Conservation (phyloP, 2,797 vertebrate genomes). For the Novumbra hubbsi region DNA sequence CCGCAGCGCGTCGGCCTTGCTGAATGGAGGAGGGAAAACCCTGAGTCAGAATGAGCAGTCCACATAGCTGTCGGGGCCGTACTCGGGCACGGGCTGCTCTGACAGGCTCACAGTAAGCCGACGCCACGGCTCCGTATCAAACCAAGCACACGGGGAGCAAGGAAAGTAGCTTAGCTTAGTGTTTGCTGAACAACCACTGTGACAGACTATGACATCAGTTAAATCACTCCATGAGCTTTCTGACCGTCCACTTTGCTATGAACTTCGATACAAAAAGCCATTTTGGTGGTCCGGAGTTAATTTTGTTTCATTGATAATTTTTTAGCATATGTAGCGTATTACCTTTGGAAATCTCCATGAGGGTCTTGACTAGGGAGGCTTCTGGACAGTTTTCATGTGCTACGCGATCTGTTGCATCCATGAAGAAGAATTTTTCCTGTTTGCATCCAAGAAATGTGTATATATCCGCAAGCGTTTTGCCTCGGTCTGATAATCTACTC, state of each 20-base stretch:
- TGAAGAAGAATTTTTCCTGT: neutral
- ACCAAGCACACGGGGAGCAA: constrained; percentile 18
- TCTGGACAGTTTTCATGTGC: neutral
- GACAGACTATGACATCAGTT: constrained; percentile 72
- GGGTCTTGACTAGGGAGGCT: neutral
- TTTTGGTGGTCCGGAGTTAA: constrained; percentile 1
- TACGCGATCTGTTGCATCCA: neutral
- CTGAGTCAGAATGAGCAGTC: constrained; percentile 73
- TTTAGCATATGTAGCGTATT: constrained; percentile 5
- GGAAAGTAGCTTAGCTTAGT: constrained; percentile 35
- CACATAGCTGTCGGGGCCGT: constrained; percentile 60
- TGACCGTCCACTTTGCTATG: constrained; percentile 9
- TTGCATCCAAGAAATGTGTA: neutral
- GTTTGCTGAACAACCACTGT: constrained; percentile 69
- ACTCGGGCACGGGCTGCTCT: neutral
- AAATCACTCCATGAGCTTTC: constrained; percentile 33
- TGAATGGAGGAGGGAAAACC: constrained; percentile 73
- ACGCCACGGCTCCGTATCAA: neutral
- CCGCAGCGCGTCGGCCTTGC: constrained; percentile 72
- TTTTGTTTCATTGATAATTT: neutral
- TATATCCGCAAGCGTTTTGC: neutral
- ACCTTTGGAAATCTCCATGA: neutral
- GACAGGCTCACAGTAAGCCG: constrained; percentile 10
- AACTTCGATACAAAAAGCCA: neutral
- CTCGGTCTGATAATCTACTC: neutral